Base-by-base conservation (phyloP, 37 sponge, comb jelly and placozoan species). In the Ianthella basta region DNA sequence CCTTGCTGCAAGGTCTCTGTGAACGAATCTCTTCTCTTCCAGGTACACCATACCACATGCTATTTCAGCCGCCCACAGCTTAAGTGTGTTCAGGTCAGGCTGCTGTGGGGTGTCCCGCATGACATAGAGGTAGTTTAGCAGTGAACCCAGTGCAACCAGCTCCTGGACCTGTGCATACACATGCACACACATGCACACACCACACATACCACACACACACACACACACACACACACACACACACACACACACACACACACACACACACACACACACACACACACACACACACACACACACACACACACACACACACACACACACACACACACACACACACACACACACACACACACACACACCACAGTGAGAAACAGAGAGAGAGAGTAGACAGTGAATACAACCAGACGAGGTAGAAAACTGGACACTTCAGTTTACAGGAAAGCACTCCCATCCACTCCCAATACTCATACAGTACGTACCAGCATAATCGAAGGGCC, bases 21-120 rank as follows among this genome's bases (percentile, higher is more conserved):
- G 99, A 6, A 98, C 99, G 73, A 98, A 94, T 53, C 91, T 73
- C 80, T 96, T 94, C 56, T 81, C 63, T 87, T 98, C 96, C 69
- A 98, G 68, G 75, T 92, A 98, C 84, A 88, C 87, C 99, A 98
- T 98, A 10, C 99, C 95, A 40, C 80, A 90, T 57, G 94, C 92
- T 56, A 97, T 95, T 90, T 97, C 96, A 21, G 95, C 95, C 0
- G 93, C 95, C 98, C 98, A 97, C 41, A 93, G 80, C 59, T 92
- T 91, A 32, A 95, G 88, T 15, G 91, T 93, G 25, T 63, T 85
- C 25, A 85, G 67, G 21, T 27, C 59, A 18, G 94, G 92, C 16
- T 60, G 81, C 32, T 25, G 35, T n/a, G 86, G 75, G 70, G 92
- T 84, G 68, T 54, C 70, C 38, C 72, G 63, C 56, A 75, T 85